Evolutionary conservation across 2,888 invertebrate genomes (phyloP), one percentile per base, ranked within the genome.

Genomic region (Drosophila aldrichi): DNA sequence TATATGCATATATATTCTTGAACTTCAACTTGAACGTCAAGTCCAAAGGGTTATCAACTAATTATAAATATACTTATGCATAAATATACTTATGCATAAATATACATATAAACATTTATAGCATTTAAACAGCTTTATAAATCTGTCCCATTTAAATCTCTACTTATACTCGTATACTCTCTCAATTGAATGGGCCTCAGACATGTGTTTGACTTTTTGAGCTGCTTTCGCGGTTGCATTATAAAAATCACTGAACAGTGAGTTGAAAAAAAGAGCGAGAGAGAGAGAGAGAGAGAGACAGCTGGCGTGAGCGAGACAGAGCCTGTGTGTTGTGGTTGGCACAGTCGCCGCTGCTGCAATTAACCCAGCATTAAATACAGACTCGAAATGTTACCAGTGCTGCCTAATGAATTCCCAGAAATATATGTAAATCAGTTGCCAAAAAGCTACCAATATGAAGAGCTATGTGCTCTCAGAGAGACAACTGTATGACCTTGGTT

Each of bases 151-250:
- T 36, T 5, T 6, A 6, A 58, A 18, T 38, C n/a, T 0, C 22
- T 5, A 12, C 16, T 34, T 52, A 32, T 22, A 41, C 22, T 34
- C n/a, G n/a, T n/a, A n/a, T n/a, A n/a, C 12, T 41, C 12, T 18
- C 14, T 20, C 36, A 55, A 43, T 59, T 65, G 34, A 66, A 55
- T 63, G 52, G 54, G 52, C 18, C 32, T 32, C 41, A 49, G 60
- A 41, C 22, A 57, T 55, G 36, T 70, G 66, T 67, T 74, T 76
- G 70, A 70, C 75, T 70, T 64, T 75, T 80, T 74, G 68, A 82
- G 77, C 83, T 63, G 74, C 60, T 80, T 80, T 65, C 74, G 87
- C 65, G 82, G 82, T 70, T 61, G 71, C 64, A 65, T 82, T 74
- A 70, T 16, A 77, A 74, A 82, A 82, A 82, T 74, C 81, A 80